These are phyloP conservation scores for Drosophila greeni DNA, from an alignment of 2,888 invertebrate species.

Conservation along the genomic window DNA sequence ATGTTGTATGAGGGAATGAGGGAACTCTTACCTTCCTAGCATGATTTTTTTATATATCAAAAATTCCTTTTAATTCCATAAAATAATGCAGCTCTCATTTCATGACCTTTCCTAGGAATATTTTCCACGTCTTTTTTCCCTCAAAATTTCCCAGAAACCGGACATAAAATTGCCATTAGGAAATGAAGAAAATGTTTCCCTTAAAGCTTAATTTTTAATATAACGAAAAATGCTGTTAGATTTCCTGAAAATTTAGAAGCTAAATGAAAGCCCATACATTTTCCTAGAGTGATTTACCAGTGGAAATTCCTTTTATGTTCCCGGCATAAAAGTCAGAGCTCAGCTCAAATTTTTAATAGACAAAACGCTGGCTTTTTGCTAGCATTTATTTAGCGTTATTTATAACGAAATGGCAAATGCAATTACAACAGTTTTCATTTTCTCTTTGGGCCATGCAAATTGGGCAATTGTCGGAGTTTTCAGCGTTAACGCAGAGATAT, in stretches of 20 bases:
- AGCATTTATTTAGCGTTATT: conserved; percentile 10
- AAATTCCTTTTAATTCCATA: not conserved
- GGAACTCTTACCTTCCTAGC: not conserved
- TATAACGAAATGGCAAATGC: conserved; percentile 1
- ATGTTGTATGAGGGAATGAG: not conserved
- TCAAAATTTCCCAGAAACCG: not conserved
- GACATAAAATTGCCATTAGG: not conserved
- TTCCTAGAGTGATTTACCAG: not conserved
- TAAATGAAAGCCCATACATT: not conserved
- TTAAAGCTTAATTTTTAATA: not conserved
- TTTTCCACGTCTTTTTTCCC: not conserved
- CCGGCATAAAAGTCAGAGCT: not conserved
- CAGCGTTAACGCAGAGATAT: conserved; percentile 7
- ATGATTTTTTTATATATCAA: not conserved
- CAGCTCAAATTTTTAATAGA: not conserved
- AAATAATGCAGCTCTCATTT: not conserved
- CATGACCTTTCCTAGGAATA: not conserved
- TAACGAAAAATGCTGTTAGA: not conserved
- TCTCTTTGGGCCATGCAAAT: conserved; percentile 5
- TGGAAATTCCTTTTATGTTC: not conserved
- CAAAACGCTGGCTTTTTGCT: not conserved
- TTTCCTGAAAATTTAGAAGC: not conserved
- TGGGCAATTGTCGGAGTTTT: conserved; percentile 8
- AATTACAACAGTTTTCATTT: conserved; percentile 12
- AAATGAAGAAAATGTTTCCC: not conserved